Base-by-base conservation (phyloP, 2,888 invertebrate species). In the Lucinisca nassula region DNA sequence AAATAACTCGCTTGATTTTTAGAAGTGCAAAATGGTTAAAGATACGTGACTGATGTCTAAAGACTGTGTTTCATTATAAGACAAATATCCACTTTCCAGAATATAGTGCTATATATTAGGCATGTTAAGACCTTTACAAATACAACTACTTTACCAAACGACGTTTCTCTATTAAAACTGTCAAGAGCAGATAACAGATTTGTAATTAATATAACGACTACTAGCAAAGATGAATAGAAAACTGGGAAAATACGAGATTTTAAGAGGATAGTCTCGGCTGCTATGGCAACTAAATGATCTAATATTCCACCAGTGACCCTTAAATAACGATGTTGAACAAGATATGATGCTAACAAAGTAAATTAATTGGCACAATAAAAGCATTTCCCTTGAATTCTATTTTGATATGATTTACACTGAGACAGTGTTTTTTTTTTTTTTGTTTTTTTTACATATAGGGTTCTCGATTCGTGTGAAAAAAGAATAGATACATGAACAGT, bases 271-370 rank as follows among this genome's bases (percentile, higher is more conserved):
- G 79, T 86, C 82, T 49, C 24, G 79, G 87, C 88, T 86, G 86
- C 90, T 83, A 90, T 90, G 82, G 90, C 78, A 88, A 90, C 90
- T 58, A 67, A 88, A 88, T 87, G 87, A 87, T 85, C 87, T 85
- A 87, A 85, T 85, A 87, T 84, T 85, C 90, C 27, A 40, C 30
- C 30, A 51, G 27, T 87, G 90, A 87, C 90, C 89, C 70, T 74
- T 73, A 61, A 88, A 85, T 84, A 84, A 88, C 82, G 70, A 72
- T 73, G 38, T 32, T 37, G 70, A 84, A 51, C 82, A 85, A 85
- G 75, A 61, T 82, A 85, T 88, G 40, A 14, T 51, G 51, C n/a
- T 14, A 14, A n/a, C 51, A 17, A 51, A 51, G 51, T 51, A 51
- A 51, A 51, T 51, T 51, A 51, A 51, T 51, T 51, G 51, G n/a